Evolutionary conservation across 1,140 invertebrate genomes (phyloP), one percentile per base, ranked within the genome.

Genomic region (Brachionus manjavacas): DNA sequence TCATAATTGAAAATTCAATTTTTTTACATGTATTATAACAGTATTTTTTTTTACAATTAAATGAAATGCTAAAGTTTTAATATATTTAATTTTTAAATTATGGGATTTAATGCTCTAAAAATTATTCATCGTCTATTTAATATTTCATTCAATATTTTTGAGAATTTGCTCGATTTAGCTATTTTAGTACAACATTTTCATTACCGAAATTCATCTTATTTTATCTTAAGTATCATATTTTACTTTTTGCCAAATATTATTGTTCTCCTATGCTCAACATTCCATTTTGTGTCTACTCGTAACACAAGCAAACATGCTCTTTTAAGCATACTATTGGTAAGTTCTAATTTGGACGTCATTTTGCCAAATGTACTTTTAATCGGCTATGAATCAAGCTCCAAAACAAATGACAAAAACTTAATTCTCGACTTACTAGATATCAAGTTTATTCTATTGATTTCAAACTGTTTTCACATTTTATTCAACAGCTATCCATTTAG

Each of bases 401-500:
- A 72, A 39, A 39, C 23, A 14, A 68, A 31, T 0, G 66, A 68
- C 28, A 72, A 20, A 39, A 41, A 41, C 9, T n/a, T 16, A 16
- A n/a, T 39, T 9, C 14, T 39, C 14, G 68, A 72, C 7, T 41
- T 41, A 72, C 35, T 72, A 1, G 68, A 72, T 31, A 43, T 72
- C 31, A 72, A 72, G 46, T 72, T 72, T 23, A 39, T 72, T 41
- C 12, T 72, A 3, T 20, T 72, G 9, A 41, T 72, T n/a, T 72
- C 68, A 41, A 72, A 72, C 23, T 72, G 68, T 20, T 72, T 72
- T 41, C 68, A 72, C 20, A 41, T 41, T 39, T 72, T 72, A 39
- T 72, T 72, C n/a, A 72, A 72, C 39, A 72, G 46, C 9, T 72
- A 20, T 72, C 68, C 68, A n/a, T 72, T 72, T 43, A 39, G 68